Conservation (phyloP, 1,140 invertebrate species). For the Sarcophaga peregrina region DNA sequence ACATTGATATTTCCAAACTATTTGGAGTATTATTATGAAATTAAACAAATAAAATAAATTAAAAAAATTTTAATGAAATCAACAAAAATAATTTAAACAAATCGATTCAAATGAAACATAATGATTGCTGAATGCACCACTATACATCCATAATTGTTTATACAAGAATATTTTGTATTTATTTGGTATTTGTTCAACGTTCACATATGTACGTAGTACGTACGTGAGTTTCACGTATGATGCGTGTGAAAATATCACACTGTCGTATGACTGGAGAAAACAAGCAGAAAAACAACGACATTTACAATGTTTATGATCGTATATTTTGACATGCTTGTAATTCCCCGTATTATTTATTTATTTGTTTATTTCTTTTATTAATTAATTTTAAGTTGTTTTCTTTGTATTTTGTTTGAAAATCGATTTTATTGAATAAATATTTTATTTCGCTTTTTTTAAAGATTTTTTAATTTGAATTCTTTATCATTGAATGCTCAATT, state of each 20-base stretch:
- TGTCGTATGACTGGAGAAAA: not conserved
- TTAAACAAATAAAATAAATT: too few relatives aligned
- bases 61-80: not conserved
- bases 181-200: not conserved
- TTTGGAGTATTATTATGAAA: too few relatives aligned
- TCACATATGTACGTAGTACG: not conserved
- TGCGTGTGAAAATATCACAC: conserved; percentile 7
- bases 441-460: too few relatives aligned
- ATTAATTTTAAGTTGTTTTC: not conserved
- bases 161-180: not conserved
- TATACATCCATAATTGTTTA: not conserved
- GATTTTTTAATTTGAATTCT: too few relatives aligned
- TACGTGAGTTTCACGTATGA: too few relatives aligned
- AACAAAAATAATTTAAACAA: not conserved
- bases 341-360: not conserved
- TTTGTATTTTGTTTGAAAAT: too few relatives aligned
- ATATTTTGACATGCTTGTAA: not conserved
- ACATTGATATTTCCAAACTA: too few relatives aligned
- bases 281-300: not conserved
- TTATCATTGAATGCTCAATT: too few relatives aligned
- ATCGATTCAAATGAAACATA: not conserved
- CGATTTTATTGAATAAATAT: too few relatives aligned
- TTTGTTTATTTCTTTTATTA: not conserved
- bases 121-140: not conserved
- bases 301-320: not conserved